Conservation (phyloP, 2,888 invertebrate species). For the Sinopyrophorus schimmeli region DNA sequence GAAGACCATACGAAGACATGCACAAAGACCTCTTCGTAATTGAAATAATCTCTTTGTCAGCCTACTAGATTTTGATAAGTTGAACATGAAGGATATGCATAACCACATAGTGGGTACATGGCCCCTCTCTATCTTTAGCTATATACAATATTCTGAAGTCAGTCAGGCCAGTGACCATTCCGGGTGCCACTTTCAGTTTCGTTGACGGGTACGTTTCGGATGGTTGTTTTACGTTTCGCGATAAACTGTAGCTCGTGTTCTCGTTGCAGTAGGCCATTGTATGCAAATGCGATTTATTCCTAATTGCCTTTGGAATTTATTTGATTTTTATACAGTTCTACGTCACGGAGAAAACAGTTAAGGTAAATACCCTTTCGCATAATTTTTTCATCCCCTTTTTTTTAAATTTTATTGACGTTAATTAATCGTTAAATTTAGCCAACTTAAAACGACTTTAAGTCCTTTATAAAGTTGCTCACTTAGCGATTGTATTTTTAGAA, state of each 20-base stretch:
- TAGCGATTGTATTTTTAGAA: too few species aligned
- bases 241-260: conserved; percentile 42
- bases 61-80: too few species aligned
- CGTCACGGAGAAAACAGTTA: conserved; percentile 12
- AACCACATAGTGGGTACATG: conserved; percentile 15
- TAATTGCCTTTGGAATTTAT: conserved; percentile 13
- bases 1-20: too few species aligned
- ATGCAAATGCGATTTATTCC: conserved; percentile 8
- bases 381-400: too few species aligned
- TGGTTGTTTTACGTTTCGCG: conserved; percentile 56
- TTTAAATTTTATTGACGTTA: too few species aligned
- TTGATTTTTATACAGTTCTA: conserved; percentile 4
- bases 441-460: too few species aligned
- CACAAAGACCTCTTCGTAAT: too few species aligned
- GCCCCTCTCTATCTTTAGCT: conserved; percentile 23
- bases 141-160: conserved; percentile 12
- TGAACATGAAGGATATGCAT: too few species aligned
- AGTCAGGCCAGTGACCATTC: conserved; percentile 45
- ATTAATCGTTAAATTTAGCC: too few species aligned
- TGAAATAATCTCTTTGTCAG: too few species aligned
- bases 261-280: conserved; percentile 26
- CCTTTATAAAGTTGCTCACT: too few species aligned
- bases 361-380: too few species aligned
- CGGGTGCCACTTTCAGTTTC: conserved; percentile 50
- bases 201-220: conserved; percentile 59